Conservation (phyloP, 2,797 vertebrate species). For the Dendrocincla tyrannina region DNA sequence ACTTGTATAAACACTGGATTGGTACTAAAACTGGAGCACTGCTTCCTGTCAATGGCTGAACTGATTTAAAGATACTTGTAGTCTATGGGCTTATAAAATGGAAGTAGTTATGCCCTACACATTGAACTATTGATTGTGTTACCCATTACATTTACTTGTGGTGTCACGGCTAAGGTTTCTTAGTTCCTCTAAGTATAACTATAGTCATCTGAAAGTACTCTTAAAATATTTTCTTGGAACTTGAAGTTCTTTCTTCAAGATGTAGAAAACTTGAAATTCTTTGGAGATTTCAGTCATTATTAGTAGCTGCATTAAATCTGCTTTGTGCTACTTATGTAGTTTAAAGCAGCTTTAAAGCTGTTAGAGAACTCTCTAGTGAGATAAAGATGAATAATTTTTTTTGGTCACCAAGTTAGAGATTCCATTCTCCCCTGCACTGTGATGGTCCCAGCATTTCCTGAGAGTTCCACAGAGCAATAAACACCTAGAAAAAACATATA, state of each 20-base stretch:
- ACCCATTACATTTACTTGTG: background rate
- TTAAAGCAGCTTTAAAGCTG: background rate
- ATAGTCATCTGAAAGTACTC: background rate
- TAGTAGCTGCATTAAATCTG: background rate
- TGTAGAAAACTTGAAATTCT: background rate
- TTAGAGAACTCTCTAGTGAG: background rate
- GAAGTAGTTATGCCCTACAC: background rate
- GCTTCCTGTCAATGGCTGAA: slow-evolving; percentile 19
- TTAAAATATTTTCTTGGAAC: background rate
- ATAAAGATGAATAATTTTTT: background rate
- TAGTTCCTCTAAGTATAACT: background rate
- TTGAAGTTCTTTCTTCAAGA: background rate
- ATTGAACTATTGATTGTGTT: slow-evolving; percentile 42
- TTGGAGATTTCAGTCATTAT: background rate
- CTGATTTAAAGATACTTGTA: slow-evolving; percentile 29
- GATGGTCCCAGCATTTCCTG: background rate
- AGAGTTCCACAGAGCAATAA: background rate
- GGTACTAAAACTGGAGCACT: slow-evolving; percentile 25
- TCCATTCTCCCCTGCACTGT: background rate
- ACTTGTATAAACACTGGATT: slow-evolving; percentile 34
- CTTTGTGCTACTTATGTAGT: background rate
- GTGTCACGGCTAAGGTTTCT: background rate
- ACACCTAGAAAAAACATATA: background rate
- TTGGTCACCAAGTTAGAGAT: background rate
- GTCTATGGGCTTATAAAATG: background rate